These are phyloP conservation scores for Oligia strigilis DNA, from an alignment of 2,888 invertebrate species.

Conservation along the genomic window DNA sequence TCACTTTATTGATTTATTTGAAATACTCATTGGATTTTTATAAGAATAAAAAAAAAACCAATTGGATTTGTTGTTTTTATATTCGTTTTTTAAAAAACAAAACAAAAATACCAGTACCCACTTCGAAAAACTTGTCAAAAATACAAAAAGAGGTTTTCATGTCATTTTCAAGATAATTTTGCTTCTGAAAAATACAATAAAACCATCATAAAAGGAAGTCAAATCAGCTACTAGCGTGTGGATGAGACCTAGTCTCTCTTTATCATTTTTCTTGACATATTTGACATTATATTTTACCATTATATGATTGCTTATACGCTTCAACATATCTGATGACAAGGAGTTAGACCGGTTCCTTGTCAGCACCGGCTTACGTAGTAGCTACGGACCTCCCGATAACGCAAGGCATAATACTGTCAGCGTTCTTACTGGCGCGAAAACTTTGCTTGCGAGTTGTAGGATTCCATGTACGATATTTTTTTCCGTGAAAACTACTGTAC, in stretches of 20 bases:
- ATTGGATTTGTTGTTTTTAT: background rate
- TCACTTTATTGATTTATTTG: background rate
- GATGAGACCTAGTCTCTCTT: constrained; percentile 88
- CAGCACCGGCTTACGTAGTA: constrained; percentile 87
- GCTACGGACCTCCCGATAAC: constrained; percentile 85
- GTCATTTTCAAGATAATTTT: rapidly evolving
- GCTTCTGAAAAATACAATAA: background rate
- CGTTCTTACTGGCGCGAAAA: constrained; percentile 71
- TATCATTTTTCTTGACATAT: constrained; percentile 87
- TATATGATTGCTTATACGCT: constrained; percentile 85
- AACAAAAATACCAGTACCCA: too few relatives aligned
- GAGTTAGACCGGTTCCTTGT: constrained; percentile 87
- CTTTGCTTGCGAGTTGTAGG: constrained; percentile 82
- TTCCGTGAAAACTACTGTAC: constrained; percentile 18
- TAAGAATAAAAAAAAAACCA: background rate
- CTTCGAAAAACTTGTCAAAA: constrained; percentile 4
- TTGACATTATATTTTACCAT: constrained; percentile 85
- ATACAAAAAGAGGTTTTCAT: constrained; percentile 41
- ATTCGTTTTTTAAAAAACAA: background rate
- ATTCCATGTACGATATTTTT: constrained; percentile 62
- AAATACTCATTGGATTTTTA: background rate
- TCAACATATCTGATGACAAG: constrained; percentile 86
- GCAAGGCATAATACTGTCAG: background rate
- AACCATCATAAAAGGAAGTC: constrained; percentile 82
- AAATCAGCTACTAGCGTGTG: constrained; percentile 88